These are phyloP conservation scores for Acipenser ruthenus DNA, from an alignment of 2,797 vertebrate species.

Conservation along the genomic window DNA sequence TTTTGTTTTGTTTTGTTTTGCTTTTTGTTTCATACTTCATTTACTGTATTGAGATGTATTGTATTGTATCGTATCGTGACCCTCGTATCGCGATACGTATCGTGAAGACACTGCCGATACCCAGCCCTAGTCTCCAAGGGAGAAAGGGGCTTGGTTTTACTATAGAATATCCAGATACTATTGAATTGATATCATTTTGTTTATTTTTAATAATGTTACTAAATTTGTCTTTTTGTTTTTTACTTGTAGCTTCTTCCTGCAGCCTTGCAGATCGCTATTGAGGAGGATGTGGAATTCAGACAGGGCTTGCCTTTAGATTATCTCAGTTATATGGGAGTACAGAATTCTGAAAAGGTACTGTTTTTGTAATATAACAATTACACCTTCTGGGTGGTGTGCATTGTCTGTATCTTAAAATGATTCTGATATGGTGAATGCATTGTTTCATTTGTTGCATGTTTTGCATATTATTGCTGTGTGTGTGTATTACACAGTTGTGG, in stretches of 20 bases:
- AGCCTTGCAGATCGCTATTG: conserved; percentile 79
- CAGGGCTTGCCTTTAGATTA: conserved; percentile 83
- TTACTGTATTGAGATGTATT: no score
- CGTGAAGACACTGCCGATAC: no score
- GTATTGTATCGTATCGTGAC: no score
- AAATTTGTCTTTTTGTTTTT: neutral
- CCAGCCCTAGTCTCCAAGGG: no score
- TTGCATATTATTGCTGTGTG: no score
- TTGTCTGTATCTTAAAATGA: no score
- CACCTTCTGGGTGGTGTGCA: no score
- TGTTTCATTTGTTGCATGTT: neutral
- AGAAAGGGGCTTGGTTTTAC: neutral
- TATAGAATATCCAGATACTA: neutral
- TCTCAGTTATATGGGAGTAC: conserved; percentile 82
- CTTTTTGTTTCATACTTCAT: no score
- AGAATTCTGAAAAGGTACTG: conserved; percentile 71
- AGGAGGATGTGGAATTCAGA: conserved; percentile 85
- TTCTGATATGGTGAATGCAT: no score
- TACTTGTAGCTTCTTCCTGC: conserved; percentile 68
- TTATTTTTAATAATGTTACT: neutral
- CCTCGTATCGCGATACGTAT: no score
- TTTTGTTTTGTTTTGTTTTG: no score
- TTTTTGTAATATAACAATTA: neutral
- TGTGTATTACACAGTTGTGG: no score
- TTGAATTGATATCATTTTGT: neutral